Percentiles rank a stretch among this genome's conserved stretches.
Evolutionary conservation across 2,888 invertebrate genomes (phyloP).

Genomic region (Drosophila ustulata): DNA sequence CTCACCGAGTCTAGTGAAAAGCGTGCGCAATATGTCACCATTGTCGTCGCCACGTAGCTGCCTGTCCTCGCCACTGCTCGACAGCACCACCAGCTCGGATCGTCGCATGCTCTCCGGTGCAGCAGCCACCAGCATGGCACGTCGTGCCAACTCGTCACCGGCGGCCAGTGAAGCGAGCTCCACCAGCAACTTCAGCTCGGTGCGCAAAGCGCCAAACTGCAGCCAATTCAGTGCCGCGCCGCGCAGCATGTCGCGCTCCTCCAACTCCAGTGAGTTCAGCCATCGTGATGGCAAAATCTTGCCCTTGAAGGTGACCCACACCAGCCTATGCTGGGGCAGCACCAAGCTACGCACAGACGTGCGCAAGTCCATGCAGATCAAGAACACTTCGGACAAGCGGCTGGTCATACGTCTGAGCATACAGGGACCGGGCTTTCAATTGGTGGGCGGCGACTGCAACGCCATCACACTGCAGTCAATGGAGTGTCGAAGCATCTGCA

Average conservation of each 20-base stretch:
- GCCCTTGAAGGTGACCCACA: conserved; percentile 87
- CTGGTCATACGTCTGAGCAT: conserved; percentile 86
- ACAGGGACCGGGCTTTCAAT: conserved; percentile 85
- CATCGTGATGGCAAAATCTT: conserved; percentile 83
- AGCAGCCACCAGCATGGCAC: conserved; percentile 17
- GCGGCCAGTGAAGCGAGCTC: conserved; percentile 70
- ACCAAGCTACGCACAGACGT: conserved; percentile 86
- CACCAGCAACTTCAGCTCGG: conserved; percentile 39
- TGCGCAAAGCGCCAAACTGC: conserved; percentile 39
- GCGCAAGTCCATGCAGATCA: conserved; percentile 86
- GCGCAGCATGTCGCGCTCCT: conserved; percentile 83
- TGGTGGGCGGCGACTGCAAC: conserved; percentile 81
- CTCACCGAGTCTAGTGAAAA: conserved; percentile 70
- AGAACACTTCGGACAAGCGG: conserved; percentile 87
- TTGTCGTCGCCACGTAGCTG: conserved; percentile 76
- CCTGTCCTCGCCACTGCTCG: conserved; percentile 73
- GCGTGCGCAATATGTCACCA: conserved; percentile 61
- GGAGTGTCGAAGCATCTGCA: conserved; percentile 86
- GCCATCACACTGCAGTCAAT: conserved; percentile 86
- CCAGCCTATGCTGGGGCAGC: conserved; percentile 87
- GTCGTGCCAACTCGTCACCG: conserved; percentile 71
- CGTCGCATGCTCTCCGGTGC: conserved; percentile 52
- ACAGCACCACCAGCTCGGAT: conserved; percentile 79
- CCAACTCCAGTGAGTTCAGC: conserved; percentile 83
- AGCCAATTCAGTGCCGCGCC: conserved; percentile 27